Base-by-base conservation (phyloP, 2,113 vertebrate genomes). In the Gallinago paraguaiae region DNA sequence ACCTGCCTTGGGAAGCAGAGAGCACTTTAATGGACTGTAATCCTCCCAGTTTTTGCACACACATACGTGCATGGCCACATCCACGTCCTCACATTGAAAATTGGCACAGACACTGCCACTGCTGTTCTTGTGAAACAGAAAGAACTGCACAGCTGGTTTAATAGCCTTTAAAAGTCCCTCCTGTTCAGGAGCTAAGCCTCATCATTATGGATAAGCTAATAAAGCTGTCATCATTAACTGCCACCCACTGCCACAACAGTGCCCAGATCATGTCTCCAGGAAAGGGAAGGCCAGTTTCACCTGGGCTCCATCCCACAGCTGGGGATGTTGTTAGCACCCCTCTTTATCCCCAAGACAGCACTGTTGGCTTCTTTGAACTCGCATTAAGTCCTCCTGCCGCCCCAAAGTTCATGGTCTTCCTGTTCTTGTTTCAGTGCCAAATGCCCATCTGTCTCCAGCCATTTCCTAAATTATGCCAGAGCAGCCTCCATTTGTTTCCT, bases 221-320 rank as follows among this genome's bases (percentile, higher is more conserved):
- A 96, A 96, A 97, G 37, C 96, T 97, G 96, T 72, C 95, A 86
- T 37, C 72, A 45, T 92, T 65, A 88, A 92, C 69, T 54, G 45
- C 41, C 72, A 85, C 83, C 82, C 46, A 30, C 56, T 65, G 78
- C 60, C 63, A 91, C 65, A 45, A 65, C 0, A 1, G 69, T 54
- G 46, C 84, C 1, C 3, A 41, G 80, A 85, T 93, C 88, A 41
- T 10, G 6, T 33, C 68, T 88, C 67, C 93, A 45, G 48, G 60
- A 93, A 35, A 22, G 23, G 45, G 63, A 86, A 25, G 10, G 56
- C n/a, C 82, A 67, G 37, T 65, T 71, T 75, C 71, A 83, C 69
- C 53, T 77, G 71, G 37, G 72, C 70, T 63, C 80, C 90, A 67
- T 54, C 59, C 69, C 60, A 33, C 46, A 60, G 11, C 8, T 72